These are phyloP conservation scores for Quiscalus mexicanus DNA, from an alignment of 2,113 vertebrate species.

Conservation along the genomic window DNA sequence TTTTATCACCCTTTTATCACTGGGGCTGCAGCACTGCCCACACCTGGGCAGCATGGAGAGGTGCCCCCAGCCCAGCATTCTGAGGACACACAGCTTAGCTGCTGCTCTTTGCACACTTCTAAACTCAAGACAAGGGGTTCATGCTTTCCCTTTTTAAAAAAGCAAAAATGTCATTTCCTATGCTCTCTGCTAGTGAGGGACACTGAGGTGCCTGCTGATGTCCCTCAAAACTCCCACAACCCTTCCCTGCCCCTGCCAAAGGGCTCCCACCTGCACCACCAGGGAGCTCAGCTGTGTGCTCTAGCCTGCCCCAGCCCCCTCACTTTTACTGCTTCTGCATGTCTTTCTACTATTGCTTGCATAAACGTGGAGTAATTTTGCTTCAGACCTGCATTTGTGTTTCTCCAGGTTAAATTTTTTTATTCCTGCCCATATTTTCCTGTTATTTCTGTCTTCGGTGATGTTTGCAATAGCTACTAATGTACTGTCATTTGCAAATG, in stretches of 20 bases:
- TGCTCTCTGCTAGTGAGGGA: not conserved
- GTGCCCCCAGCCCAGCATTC: not conserved
- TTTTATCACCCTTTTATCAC: not conserved
- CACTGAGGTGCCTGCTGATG: rapidly evolving
- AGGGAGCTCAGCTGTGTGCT: too few species aligned
- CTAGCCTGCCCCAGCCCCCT: too few species aligned
- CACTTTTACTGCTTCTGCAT: not conserved
- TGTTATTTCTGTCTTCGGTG: constrained; percentile 75
- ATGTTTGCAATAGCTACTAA: constrained; percentile 80
- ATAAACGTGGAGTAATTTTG: not conserved
- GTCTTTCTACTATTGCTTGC: not conserved
- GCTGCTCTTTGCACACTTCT: not conserved
- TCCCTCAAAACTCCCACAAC: not conserved
- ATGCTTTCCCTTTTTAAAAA: not conserved
- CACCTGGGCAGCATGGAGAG: not conserved
- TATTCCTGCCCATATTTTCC: constrained; percentile 55
- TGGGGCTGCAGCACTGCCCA: not conserved
- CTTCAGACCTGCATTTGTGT: not conserved
- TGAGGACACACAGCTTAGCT: not conserved
- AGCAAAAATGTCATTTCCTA: rapidly evolving
- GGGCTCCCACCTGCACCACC: not conserved
- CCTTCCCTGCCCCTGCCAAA: not conserved
- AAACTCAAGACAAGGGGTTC: not conserved
- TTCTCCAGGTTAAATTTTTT: not conserved
- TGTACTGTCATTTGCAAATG: constrained; percentile 82